Base-by-base conservation (phyloP, 2,113 vertebrate genomes). In the Montifringilla adamsi region DNA sequence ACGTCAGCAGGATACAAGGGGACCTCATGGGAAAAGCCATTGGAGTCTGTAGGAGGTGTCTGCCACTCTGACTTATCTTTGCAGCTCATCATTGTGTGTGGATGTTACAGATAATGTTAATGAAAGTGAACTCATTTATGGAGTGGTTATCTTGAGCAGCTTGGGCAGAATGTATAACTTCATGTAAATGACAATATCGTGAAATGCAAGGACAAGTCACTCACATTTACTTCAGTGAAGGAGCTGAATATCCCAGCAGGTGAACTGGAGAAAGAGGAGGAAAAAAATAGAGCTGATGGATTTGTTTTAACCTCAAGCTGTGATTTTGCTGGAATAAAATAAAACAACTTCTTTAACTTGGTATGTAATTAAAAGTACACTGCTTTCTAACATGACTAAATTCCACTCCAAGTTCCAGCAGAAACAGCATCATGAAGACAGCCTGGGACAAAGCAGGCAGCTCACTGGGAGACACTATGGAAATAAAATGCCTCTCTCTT, bases 111-210 rank as follows among this genome's bases (percentile, higher is more conserved):
- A 66, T 67, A 95, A 95, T 89, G 87, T 68, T 70, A 89, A 92
- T 70, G 84, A 77, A 95, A 91, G 91, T 33, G 63, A 96, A 93
- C 59, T 94, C 90, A 41, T 94, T 95, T 90, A 91, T 87, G 69
- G 93, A 94, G 91, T 35, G 55, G 56, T 68, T 96, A 70, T 94
- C 70, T 94, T 89, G 83, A 94, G 90, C 50, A 93, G 43, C 44
- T 76, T 87, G 66, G 90, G 79, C 31, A 91, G 69, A 94, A 94
- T 78, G 33, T 53, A 90, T 85, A 96, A 64, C 68, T 94, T 94
- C 59, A 77, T 41, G 39, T 82, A 85, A 91, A 23, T 68, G 75
- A 64, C 52, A 63, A 19, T 67, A 87, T 85, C 89, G 85, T 83
- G 77, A 96, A 92, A 73, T 67, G 37, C 30, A 78, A 69, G n/a